Evolutionary conservation across 2,888 invertebrate genomes (phyloP).

Genomic region (Corbicula japonica): DNA sequence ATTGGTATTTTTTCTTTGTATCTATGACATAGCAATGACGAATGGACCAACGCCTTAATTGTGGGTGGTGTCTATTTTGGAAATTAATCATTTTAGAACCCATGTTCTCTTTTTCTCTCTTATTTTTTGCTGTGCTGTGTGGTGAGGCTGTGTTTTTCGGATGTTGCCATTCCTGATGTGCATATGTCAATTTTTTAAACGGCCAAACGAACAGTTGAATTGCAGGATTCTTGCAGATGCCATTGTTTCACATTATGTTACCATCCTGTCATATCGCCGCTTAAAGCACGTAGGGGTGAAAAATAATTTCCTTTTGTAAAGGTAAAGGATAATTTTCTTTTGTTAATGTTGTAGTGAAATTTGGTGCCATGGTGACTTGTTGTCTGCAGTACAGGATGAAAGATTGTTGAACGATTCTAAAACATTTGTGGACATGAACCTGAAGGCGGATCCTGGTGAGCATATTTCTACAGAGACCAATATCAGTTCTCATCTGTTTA

Average conservation of each 20-base stretch:
- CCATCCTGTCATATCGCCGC: not conserved
- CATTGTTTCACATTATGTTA: not conserved
- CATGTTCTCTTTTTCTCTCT: too few relatives aligned
- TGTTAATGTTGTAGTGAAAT: slow-evolving; percentile 89
- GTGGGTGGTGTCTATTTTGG: too few relatives aligned
- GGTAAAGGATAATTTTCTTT: not conserved
- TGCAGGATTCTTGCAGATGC: not conserved
- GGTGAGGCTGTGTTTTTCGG: not conserved
- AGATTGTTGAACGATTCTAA: slow-evolving; percentile 93
- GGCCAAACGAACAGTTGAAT: not conserved
- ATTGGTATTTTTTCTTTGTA: too few relatives aligned
- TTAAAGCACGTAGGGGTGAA: not conserved
- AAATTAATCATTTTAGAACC: too few relatives aligned
- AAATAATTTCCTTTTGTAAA: too few relatives aligned
- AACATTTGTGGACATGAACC: slow-evolving; percentile 93
- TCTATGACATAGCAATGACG: too few relatives aligned
- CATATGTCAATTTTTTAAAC: not conserved
- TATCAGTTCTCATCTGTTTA: not conserved
- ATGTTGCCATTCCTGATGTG: not conserved
- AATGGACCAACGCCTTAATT: too few relatives aligned
- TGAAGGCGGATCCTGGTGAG: slow-evolving; percentile 89
- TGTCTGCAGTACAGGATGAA: slow-evolving; percentile 94
- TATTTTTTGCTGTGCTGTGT: not conserved
- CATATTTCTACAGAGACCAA: not conserved
- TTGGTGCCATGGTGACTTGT: slow-evolving; percentile 93